Conservation (phyloP, 2,113 vertebrate genomes). For the Silurus asotus region DNA sequence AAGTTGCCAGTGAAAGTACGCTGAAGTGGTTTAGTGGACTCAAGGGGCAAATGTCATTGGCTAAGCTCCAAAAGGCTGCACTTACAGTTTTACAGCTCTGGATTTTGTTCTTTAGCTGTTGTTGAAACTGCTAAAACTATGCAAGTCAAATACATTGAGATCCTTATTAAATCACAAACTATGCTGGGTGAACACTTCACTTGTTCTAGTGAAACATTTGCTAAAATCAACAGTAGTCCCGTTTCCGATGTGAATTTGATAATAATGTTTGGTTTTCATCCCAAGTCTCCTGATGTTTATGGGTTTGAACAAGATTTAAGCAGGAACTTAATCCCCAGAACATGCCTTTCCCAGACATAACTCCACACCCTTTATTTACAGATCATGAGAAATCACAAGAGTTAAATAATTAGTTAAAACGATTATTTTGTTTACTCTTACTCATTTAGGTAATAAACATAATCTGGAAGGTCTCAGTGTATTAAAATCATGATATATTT, state of each 20-base stretch:
- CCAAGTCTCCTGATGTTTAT: background rate
- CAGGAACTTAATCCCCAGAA: background rate
- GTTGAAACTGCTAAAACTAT: background rate
- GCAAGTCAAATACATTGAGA: constrained; percentile 9
- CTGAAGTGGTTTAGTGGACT: constrained; percentile 59
- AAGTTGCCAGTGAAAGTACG: constrained; percentile 66
- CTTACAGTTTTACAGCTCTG: constrained; percentile 15
- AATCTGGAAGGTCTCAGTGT: background rate
- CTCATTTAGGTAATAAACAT: background rate
- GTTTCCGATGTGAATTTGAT: background rate
- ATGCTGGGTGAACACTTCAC: background rate
- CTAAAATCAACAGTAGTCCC: background rate
- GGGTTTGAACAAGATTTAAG: background rate
- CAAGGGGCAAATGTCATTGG: constrained; percentile 58
- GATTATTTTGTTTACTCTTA: background rate
- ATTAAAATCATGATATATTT: background rate
- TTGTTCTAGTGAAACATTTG: background rate
- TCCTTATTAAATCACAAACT: background rate
- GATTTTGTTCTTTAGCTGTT: constrained; percentile 29
- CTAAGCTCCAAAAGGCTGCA: constrained; percentile 48
- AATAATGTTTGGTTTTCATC: background rate
- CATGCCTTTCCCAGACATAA: background rate
- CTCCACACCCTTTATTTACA: background rate
- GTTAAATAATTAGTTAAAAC: background rate
- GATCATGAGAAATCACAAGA: background rate